Conservation (phyloP, 2,888 invertebrate genomes). For the Mycalesis mineus region DNA sequence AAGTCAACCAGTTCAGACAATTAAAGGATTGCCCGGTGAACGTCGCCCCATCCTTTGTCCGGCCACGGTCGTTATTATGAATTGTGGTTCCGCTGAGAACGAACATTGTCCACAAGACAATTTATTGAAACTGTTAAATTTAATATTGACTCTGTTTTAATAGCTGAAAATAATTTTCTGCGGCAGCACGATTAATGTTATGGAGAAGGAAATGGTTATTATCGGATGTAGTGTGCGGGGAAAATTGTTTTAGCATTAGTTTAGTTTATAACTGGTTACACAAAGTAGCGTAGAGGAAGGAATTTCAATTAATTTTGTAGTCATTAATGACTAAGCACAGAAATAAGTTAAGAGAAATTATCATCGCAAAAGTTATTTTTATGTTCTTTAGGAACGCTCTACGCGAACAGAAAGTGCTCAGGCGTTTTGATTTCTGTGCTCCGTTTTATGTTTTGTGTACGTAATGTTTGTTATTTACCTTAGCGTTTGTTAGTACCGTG, state of each 20-base stretch:
- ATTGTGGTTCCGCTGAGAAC: conserved; percentile 24
- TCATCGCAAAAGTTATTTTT: too few species aligned
- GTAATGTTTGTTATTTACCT: too few species aligned
- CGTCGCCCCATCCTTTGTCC: conserved; percentile 30
- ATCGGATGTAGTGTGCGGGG: background rate
- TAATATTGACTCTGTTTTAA: conserved; percentile 6
- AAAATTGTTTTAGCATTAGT: background rate
- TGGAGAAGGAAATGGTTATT: background rate
- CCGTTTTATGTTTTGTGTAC: too few species aligned
- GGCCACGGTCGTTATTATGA: conserved; percentile 27
- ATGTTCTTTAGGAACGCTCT: too few species aligned
- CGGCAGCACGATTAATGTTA: background rate
- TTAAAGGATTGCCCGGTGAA: conserved; percentile 28
- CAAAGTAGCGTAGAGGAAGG: too few species aligned
- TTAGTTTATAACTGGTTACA: background rate
- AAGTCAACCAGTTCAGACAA: conserved; percentile 17
- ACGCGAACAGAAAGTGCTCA: too few species aligned
- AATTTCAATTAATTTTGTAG: too few species aligned
- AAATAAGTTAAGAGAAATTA: too few species aligned
- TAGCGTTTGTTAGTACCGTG: too few species aligned
- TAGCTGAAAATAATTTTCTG: conserved; percentile 5
- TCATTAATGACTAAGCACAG: too few species aligned
- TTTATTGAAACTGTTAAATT: conserved; percentile 23
- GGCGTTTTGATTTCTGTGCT: too few species aligned
- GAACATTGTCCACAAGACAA: conserved; percentile 24